Percentiles rank a stretch among this genome's conserved stretches.
phyloP scores from a whole-genome alignment of 2,113 vertebrate genomes.

The Ciconia boyciana region DNA sequence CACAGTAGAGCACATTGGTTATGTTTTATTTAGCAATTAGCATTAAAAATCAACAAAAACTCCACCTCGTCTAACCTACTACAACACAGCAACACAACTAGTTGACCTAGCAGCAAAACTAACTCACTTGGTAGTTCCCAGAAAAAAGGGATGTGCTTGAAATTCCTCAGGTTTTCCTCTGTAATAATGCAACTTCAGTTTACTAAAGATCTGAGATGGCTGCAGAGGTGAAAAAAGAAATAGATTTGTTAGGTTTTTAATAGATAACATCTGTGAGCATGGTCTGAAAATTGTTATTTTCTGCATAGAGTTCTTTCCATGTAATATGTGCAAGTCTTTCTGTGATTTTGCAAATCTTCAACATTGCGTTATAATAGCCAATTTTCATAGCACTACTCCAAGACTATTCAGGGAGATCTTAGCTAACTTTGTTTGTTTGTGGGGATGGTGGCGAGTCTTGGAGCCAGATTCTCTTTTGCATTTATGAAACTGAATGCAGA shows the following conservation, averaged over 20 bases:
- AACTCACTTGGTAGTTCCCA: neutral
- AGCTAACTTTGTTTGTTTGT: neutral
- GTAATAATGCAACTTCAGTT: neutral
- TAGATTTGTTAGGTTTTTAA: fast-evolving
- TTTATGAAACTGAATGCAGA: neutral
- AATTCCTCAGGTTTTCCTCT: neutral
- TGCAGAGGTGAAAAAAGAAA: neutral
- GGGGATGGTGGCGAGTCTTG: fast-evolving
- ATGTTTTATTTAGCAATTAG: neutral
- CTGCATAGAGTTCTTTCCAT: neutral
- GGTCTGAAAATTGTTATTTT: neutral
- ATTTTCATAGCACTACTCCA: neutral
- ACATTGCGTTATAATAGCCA: neutral
- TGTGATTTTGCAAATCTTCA: neutral
- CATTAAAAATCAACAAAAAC: neutral
- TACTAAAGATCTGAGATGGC: neutral
- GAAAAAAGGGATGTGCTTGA: neutral
- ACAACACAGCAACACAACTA: neutral
- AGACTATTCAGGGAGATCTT: neutral
- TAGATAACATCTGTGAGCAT: neutral
- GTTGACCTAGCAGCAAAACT: neutral
- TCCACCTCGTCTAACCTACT: neutral
- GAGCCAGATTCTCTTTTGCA: neutral
- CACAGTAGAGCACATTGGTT: neutral
- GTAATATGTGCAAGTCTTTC: neutral